Evolutionary conservation across 2,888 invertebrate species (phyloP).

Genomic region (Eugnorisma glareosa): DNA sequence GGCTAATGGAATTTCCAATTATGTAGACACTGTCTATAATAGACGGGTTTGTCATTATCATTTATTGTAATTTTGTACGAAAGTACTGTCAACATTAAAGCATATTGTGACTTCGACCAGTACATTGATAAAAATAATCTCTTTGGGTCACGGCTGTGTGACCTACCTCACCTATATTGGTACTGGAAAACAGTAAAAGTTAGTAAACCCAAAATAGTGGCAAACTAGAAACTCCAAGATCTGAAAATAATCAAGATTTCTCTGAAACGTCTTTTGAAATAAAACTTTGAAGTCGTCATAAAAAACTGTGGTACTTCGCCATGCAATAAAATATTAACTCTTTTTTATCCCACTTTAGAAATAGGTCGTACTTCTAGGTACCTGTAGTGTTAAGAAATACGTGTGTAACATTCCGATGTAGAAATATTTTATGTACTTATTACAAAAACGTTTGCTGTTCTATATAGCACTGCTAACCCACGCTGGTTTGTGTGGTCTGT

Average conservation of each 20-base stretch:
- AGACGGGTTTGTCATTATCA: neutral
- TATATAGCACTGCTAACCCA: too few relatives aligned
- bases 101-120: neutral
- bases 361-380: conserved; percentile 25
- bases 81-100: neutral
- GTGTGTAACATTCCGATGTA: conserved; percentile 12
- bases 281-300: conserved; percentile 31
- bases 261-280: conserved; percentile 16
- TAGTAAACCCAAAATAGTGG: conserved; percentile 23
- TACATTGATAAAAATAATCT: neutral
- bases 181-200: neutral
- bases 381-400: conserved; percentile 19
- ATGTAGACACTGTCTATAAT: neutral
- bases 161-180: neutral
- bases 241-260: conserved; percentile 30
- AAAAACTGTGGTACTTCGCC: conserved; percentile 14
- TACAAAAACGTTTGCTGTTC: neutral
- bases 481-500: too few relatives aligned
- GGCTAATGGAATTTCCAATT: neutral
- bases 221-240: neutral
- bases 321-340: conserved; percentile 34
- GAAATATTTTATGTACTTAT: conserved; percentile 3
- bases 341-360: conserved; percentile 22
- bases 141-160: neutral
- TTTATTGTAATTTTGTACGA: neutral